Evolutionary conservation across 2,888 invertebrate genomes (phyloP).

Genomic region (Calliphora vomitoria): DNA sequence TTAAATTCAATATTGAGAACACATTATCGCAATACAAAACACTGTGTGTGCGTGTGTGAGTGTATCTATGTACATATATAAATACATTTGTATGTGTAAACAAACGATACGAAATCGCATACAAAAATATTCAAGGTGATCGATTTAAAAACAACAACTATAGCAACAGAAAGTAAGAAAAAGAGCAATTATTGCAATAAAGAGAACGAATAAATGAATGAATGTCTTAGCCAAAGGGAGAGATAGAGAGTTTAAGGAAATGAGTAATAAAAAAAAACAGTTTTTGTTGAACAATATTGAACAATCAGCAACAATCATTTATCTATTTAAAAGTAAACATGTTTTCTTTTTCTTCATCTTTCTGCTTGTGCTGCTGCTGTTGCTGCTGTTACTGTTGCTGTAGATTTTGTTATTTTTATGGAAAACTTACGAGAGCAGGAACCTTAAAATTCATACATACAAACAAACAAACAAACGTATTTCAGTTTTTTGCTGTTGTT

Average conservation of each 20-base stretch:
- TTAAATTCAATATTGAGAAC: slow-evolving; percentile 37
- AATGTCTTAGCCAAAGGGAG: slow-evolving; percentile 6
- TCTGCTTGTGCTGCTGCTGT: not conserved
- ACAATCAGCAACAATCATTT: slow-evolving; percentile 41
- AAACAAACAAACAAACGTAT: not conserved
- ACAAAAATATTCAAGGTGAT: slow-evolving; percentile 72
- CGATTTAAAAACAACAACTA: slow-evolving; percentile 53
- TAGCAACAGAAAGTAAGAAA: slow-evolving; percentile 10
- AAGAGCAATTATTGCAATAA: slow-evolving; percentile 56
- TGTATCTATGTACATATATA: not conserved
- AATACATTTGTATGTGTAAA: not conserved
- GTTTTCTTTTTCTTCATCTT: slow-evolving; percentile 29
- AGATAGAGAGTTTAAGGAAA: slow-evolving; percentile 41
- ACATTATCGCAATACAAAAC: slow-evolving; percentile 10
- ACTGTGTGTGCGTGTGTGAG: not conserved
- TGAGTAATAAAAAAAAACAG: slow-evolving; percentile 19
- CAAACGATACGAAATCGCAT: slow-evolving; percentile 35
- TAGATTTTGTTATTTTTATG: slow-evolving; percentile 21
- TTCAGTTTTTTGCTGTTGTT: slow-evolving; percentile 22
- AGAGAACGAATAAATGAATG: slow-evolving; percentile 47
- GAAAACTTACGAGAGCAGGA: slow-evolving; percentile 65
- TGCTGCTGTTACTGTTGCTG: not conserved
- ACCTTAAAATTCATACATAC: slow-evolving; percentile 45
- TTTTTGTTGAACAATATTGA: slow-evolving; percentile 15
- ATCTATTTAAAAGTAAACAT: slow-evolving; percentile 45